Evolutionary conservation across 2,888 invertebrate species (phyloP), one percentile per base, ranked within the genome.

Genomic region (Eumerus sabulonum): DNA sequence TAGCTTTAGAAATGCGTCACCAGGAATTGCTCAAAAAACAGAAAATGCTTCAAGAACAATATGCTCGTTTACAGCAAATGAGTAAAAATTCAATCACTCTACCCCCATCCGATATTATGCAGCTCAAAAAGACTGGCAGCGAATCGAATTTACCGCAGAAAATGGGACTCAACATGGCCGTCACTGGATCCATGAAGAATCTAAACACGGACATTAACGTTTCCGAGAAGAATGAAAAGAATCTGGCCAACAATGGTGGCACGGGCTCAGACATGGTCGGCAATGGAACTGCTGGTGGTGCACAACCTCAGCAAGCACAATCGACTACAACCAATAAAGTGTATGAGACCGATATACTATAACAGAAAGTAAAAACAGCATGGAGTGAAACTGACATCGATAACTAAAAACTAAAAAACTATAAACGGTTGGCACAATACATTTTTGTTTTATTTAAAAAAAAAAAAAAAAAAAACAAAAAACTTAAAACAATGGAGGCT

Each of bases 331-430:
- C 93, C 56, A 94, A 92, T 86, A 95, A 95, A 90, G 93, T 96
- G 84, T 97, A 96, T 89, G 96, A 97, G 91, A 97, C 97, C 84
- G 97, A 97, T 89, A 97, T 97, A 90, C 95, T 97, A 92, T 97
- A 95, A 95, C 93, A 87, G 83, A 88, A 88, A 84, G 85, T 85
- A 82, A 86, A 86, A 82, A 83, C 85, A 74, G 84, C 85, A 82
- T 89, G 89, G 88, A 86, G 85, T 76, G 88, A 88, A 85, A 87
- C 88, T 4, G 87, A 88, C 83, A 87, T 88, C 76, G 87, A 87
- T 79, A 85, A 53, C 40, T 70, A 79, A n/a, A n/a, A n/a, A n/a
- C n/a, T n/a, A n/a, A n/a, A n/a, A n/a, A n/a, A n/a, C n/a, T n/a
- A n/a, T n/a, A n/a, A 35, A 18, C 54, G 13, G 12, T 14, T 27